Evolutionary conservation across 2,888 invertebrate genomes (phyloP).

Genomic region (Dioctria linearis): DNA sequence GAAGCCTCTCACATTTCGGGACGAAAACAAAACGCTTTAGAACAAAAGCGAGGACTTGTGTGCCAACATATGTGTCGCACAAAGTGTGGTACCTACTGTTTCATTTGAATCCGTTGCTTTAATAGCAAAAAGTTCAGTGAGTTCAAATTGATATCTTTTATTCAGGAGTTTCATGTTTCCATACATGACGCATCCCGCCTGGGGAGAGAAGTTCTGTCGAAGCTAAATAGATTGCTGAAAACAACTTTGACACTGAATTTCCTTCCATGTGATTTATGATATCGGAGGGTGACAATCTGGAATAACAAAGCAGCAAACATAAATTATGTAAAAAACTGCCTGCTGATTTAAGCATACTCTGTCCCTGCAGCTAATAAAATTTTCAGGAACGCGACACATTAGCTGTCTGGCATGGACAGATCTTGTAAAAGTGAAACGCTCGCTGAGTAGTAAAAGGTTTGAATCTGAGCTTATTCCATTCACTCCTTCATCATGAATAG

Average conservation of each 20-base stretch:
- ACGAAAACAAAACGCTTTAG: constrained; percentile 41
- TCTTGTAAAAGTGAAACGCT: no score
- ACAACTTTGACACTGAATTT: constrained; percentile 50
- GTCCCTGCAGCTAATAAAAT: constrained; percentile 16
- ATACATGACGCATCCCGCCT: constrained; percentile 7
- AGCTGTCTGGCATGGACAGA: neutral
- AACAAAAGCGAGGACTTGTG: neutral
- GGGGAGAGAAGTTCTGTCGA: constrained; percentile 17
- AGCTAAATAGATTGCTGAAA: constrained; percentile 40
- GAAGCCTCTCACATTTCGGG: constrained; percentile 25
- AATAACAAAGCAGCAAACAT: constrained; percentile 41
- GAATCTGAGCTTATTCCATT: no score
- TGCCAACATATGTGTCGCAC: constrained; percentile 39
- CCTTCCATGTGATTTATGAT: constrained; percentile 48
- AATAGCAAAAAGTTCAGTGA: constrained; percentile 42
- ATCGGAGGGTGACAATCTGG: constrained; percentile 44
- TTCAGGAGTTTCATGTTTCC: constrained; percentile 9
- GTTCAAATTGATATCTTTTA: constrained; percentile 49
- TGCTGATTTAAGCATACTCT: constrained; percentile 16
- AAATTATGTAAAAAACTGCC: constrained; percentile 25
- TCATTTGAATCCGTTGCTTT: constrained; percentile 41
- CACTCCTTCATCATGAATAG: no score
- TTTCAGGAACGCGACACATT: constrained; percentile 27
- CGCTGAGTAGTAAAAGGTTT: no score
- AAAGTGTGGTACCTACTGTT: neutral